Percentiles rank a stretch among this genome's conserved stretches.
Conservation (phyloP, 2,113 vertebrate species). For the Hemichromis elongatus region DNA sequence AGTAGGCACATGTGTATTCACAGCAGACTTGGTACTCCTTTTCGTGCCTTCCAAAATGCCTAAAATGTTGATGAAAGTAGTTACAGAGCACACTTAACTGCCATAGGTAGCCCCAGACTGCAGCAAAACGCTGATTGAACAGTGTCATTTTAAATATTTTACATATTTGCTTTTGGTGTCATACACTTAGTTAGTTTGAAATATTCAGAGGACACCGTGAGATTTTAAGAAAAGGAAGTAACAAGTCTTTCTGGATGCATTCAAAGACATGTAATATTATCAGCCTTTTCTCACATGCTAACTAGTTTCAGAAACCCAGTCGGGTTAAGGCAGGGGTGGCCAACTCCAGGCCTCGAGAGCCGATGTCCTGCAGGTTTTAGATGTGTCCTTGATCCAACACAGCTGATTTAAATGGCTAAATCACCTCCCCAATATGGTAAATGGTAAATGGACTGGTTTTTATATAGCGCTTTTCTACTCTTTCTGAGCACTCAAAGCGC, state of each 20-base stretch:
- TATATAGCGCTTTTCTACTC: no score
- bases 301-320: not conserved
- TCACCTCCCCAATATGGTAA: no score
- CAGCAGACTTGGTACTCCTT: not conserved
- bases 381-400: no score
- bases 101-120: not conserved
- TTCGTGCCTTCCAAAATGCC: not conserved
- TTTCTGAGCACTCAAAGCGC: no score
- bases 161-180: not conserved
- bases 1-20: not conserved
- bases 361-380: no score
- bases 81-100: not conserved
- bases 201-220: not conserved
- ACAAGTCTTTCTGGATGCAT: not conserved
- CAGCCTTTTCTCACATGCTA: not conserved
- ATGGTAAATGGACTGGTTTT: no score
- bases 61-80: not conserved
- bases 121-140: not conserved
- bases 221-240: not conserved
- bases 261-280: not conserved
- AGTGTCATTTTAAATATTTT: not conserved
- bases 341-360: no score
- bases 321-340: no score
- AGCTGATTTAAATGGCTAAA: no score
- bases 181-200: not conserved